Percentiles rank a stretch among this genome's conserved stretches.
phyloP scores from a whole-genome alignment of 2,888 invertebrate genomes.

The Candidula unifasciata region DNA sequence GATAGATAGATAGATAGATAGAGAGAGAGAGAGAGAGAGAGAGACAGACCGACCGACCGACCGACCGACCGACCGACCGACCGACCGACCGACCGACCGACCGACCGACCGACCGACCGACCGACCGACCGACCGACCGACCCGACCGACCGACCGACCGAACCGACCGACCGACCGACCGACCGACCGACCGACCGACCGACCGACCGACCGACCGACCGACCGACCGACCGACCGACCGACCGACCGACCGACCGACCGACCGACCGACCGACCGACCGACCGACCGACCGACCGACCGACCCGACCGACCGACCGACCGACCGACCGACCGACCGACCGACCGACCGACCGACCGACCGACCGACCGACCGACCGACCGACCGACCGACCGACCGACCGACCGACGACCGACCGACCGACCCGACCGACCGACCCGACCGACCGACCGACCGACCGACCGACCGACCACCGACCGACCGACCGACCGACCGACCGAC shows the following conservation, averaged over 20 bases:
- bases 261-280: slow-evolving; percentile 15
- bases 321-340: slow-evolving; percentile 15
- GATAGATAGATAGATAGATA: too few relatives aligned
- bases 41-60: too few relatives aligned
- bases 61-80: slow-evolving; percentile 1
- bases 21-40: too few relatives aligned
- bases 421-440: too few relatives aligned
- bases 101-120: slow-evolving; percentile 15
- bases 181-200: slow-evolving; percentile 15
- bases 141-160: slow-evolving; percentile 5
- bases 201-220: slow-evolving; percentile 15
- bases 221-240: slow-evolving; percentile 15
- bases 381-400: slow-evolving; percentile 15
- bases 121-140: neutral
- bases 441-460: slow-evolving; percentile 15
- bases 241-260: slow-evolving; percentile 15
- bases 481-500: too few relatives aligned
- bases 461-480: neutral
- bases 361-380: slow-evolving; percentile 15
- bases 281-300: slow-evolving; percentile 15
- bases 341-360: slow-evolving; percentile 15
- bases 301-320: slow-evolving; percentile 15
- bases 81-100: slow-evolving; percentile 15
- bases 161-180: slow-evolving; percentile 15
- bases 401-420: too few relatives aligned